These are phyloP conservation scores for Cheilosia impressa DNA, from an alignment of 2,888 invertebrate species.

Conservation along the genomic window DNA sequence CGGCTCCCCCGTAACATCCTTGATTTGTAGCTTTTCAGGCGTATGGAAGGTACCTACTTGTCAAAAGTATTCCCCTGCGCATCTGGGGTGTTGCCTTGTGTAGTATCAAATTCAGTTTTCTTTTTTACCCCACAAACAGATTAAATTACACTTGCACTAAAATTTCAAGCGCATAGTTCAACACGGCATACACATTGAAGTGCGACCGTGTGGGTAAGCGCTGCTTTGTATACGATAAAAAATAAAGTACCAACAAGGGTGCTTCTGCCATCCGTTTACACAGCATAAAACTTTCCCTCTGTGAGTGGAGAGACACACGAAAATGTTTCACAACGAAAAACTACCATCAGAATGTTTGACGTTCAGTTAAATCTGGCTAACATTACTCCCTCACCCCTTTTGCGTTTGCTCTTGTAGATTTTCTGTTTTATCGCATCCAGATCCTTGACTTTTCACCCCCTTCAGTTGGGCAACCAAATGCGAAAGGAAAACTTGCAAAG, in stretches of 20 bases:
- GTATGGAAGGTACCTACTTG: not conserved
- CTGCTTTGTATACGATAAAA: constrained; percentile 28
- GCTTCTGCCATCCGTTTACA: constrained; percentile 35
- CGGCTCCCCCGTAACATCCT: too few relatives aligned
- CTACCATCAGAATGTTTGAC: constrained; percentile 18
- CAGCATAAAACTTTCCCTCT: constrained; percentile 6
- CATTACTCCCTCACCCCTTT: constrained; percentile 1
- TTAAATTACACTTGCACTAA: constrained; percentile 58
- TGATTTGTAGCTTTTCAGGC: too few relatives aligned
- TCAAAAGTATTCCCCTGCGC: constrained; percentile 13
- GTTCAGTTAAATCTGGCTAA: constrained; percentile 11
- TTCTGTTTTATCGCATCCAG: constrained; percentile 3
- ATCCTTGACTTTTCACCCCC: constrained; percentile 42
- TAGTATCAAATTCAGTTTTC: constrained; percentile 56
- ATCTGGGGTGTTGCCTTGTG: constrained; percentile 41
- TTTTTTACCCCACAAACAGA: constrained; percentile 30
- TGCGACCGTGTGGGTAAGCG: constrained; percentile 5
- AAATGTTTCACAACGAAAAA: constrained; percentile 31
- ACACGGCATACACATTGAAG: constrained; percentile 22
- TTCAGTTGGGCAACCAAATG: not conserved
- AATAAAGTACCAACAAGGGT: constrained; percentile 40
- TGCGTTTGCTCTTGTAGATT: constrained; percentile 27
- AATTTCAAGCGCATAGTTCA: constrained; percentile 54
- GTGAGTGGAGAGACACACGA: constrained; percentile 14
- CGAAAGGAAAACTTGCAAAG: constrained; percentile 34